Evolutionary conservation across 2,797 vertebrate species (phyloP).

Genomic region (Allobates femoralis): DNA sequence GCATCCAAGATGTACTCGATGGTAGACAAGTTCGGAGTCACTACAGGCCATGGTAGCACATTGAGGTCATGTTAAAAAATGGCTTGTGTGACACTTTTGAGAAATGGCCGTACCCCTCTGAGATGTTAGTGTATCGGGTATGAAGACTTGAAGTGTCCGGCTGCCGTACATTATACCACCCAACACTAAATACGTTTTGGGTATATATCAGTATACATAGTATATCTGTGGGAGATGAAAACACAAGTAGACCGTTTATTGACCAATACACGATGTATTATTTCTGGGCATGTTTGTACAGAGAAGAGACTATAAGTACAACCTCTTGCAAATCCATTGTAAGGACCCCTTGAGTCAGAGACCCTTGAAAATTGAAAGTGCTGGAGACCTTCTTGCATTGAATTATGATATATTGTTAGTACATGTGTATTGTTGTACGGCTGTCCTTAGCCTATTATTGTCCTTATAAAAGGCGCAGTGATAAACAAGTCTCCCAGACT

Average conservation of each 20-base stretch:
- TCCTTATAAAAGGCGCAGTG: slow-evolving; percentile 46
- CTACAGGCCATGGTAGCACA: too few species aligned
- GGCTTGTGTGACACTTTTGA: too few species aligned
- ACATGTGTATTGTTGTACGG: slow-evolving; percentile 22
- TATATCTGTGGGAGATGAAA: not conserved
- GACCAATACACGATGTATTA: not conserved
- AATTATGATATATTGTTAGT: slow-evolving; percentile 31
- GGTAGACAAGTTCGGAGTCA: too few species aligned
- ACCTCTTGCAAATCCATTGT: slow-evolving; percentile 10
- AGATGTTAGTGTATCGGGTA: too few species aligned
- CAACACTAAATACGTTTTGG: not conserved
- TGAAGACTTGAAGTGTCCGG: too few species aligned
- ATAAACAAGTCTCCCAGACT: slow-evolving; percentile 25
- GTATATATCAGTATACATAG: not conserved
- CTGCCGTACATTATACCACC: too few species aligned
- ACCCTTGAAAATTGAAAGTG: slow-evolving; percentile 30
- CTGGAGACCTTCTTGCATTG: slow-evolving; percentile 34
- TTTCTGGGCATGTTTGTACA: not conserved
- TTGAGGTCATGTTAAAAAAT: too few species aligned
- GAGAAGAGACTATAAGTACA: not conserved
- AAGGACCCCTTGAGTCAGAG: slow-evolving; percentile 52
- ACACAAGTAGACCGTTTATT: not conserved
- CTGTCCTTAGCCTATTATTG: slow-evolving; percentile 12
- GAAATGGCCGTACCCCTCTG: too few species aligned
- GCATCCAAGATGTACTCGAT: too few species aligned